Evolutionary conservation across 1,140 invertebrate genomes (phyloP), one percentile per base, ranked within the genome.

Genomic region (Formica exsecta): DNA sequence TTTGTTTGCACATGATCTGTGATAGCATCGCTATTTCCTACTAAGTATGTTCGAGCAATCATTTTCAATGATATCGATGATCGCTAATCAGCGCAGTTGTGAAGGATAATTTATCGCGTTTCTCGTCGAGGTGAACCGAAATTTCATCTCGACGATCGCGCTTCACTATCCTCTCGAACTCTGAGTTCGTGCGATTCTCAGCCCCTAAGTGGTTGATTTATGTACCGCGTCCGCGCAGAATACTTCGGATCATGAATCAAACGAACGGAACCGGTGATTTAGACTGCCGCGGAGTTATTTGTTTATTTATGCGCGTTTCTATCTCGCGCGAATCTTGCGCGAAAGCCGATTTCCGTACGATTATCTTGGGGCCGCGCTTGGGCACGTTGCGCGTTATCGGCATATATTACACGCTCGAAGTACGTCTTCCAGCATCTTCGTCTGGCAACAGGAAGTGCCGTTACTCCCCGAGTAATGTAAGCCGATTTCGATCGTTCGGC

Each of bases 161-260:
- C 36, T 38, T 51, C 64, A 65, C 68, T 65, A 74, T 80, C 59
- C 73, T 25, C n/a, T 38, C 68, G 25, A 59, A 84, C n/a, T 62
- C 71, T 32, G 51, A 59, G 68, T 13, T 54, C 36, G 65, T 36
- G 68, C 77, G 13, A 32, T 71, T 76, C 76, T 48, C 61, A 36
- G 44, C 64, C 76, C 8, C 29, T 80, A 89, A 89, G 76, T 86
- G 70, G 22, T 38, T 88, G 88, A 89, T 88, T 88, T 81, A 76
- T 86, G 61, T 44, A 29, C 61, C 59, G 68, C 79, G 38, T 61
- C 7, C 74, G 61, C 41, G 19, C 51, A 0, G 51, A 59, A n/a
- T 36, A 84, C 64, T 57, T 71, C 36, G 59, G 29, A 51, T 51
- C 83, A 76, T 81, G 87, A 86, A 86, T 89, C 84, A 77, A 32